Evolutionary conservation across 2,888 invertebrate genomes (phyloP), one percentile per base, ranked within the genome.

Genomic region (Steromphala cineraria): DNA sequence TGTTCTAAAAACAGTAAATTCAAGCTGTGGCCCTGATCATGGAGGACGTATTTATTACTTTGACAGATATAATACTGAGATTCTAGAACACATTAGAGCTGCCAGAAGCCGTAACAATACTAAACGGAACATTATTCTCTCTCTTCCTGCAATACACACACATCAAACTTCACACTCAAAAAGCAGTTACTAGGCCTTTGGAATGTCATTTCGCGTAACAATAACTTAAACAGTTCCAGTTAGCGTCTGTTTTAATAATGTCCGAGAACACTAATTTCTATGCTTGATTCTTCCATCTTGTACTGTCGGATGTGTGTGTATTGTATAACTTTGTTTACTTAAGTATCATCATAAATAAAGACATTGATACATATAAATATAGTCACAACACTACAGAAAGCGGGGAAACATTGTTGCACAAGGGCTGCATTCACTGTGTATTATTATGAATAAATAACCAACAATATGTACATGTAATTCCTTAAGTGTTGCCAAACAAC

Each of bases 331-430:
- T 36, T 36, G 36, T 10, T 46, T 46, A 46, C 46, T 46, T 46
- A 46, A 46, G 46, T 46, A 46, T 46, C 46, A 46, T 46, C 19
- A 71, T 71, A 71, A 31, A 71, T 71, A 71, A 31, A 71, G 19
- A 56, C 24, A 56, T n/a, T 24, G 19, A 56, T 56, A 56, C 24
- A 76, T 19, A 76, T 24, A 19, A 21, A 67, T 46, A 78, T 62
- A 78, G 19, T 62, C 52, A 71, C 28, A 71, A 62, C 62, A 62
- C 62, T 62, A 62, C 62, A 62, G 62, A 17, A 62, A 62, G 62
- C 62, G 24, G 62, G 62, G 62, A 24, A 62, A 62, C 62, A 62
- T 62, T 62, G 62, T 24, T 62, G 62, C 62, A 62, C 62, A 62
- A 62, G 62, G 62, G 62, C 10, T 62, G 28, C 62, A 62, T 62